A percentile compares a stretch with the other conserved stretches of the same genome.
Evolutionary conservation across 1,140 invertebrate genomes (phyloP).

Genomic region (Anastatus disparis): DNA sequence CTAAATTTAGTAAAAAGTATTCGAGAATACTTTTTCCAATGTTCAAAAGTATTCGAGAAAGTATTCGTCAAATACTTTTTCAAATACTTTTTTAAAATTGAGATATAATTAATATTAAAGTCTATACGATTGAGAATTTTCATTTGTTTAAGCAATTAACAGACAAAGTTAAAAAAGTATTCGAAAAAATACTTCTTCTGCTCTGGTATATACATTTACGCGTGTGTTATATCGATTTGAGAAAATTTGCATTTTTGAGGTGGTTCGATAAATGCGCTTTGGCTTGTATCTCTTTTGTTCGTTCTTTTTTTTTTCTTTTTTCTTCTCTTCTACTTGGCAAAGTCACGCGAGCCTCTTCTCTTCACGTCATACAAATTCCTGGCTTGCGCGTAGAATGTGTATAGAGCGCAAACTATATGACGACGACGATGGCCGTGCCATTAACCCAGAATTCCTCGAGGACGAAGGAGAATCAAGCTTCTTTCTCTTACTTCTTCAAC

Average conservation of each 20-base stretch:
- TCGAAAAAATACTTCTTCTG: too few species aligned
- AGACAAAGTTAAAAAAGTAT: too few species aligned
- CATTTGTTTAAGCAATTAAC: too few species aligned
- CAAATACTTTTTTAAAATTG: too few species aligned
- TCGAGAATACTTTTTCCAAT: too few species aligned
- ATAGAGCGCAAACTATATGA: background rate
- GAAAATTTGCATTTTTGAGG: slow-evolving; percentile 39
- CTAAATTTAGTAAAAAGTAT: too few species aligned
- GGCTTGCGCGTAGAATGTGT: background rate
- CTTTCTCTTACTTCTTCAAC: too few species aligned
- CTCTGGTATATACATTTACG: too few species aligned
- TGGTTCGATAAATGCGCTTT: slow-evolving; percentile 41
- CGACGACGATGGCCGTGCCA: slow-evolving; percentile 51
- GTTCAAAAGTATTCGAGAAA: too few species aligned
- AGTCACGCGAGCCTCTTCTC: slow-evolving; percentile 59
- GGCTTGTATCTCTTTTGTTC: background rate
- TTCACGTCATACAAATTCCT: slow-evolving; percentile 9
- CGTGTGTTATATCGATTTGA: slow-evolving; percentile 21
- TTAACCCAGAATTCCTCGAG: slow-evolving; percentile 60
- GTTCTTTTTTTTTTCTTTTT: background rate
- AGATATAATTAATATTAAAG: too few species aligned
- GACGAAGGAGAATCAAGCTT: slow-evolving; percentile 46
- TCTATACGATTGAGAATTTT: too few species aligned
- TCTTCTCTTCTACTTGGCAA: slow-evolving; percentile 38
- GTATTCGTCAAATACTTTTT: too few species aligned